These are phyloP conservation scores for Lipophrys pholis DNA, from an alignment of 2,113 vertebrate species.

Conservation along the genomic window DNA sequence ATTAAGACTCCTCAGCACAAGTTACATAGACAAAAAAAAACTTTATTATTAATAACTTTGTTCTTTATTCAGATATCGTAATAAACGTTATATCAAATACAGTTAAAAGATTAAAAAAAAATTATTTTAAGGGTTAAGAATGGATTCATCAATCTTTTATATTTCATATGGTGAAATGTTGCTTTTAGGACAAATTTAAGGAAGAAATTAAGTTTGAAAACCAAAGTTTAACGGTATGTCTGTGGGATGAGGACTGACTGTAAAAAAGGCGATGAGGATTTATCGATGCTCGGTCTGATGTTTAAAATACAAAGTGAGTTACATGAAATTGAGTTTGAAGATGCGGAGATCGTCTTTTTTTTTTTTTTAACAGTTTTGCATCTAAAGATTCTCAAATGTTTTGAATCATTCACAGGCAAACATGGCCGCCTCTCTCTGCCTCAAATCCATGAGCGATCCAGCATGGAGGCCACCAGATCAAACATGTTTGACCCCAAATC, in stretches of 20 bases:
- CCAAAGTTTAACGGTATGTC: not conserved
- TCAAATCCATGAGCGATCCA: not conserved
- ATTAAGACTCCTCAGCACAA: too few species aligned
- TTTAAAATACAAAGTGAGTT: conserved; percentile 4
- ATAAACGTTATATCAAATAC: too few species aligned
- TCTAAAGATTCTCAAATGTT: not conserved
- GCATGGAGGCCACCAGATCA: conserved; percentile 2
- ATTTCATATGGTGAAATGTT: too few species aligned
- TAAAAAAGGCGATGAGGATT: conserved; percentile 15
- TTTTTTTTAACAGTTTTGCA: not conserved
- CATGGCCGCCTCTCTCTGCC: conserved; percentile 17
- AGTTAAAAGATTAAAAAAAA: too few species aligned
- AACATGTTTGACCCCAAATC: not conserved
- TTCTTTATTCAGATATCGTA: too few species aligned
- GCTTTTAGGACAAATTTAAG: too few species aligned
- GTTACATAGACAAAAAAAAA: too few species aligned
- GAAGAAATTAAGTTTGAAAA: too few species aligned
- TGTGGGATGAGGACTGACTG: conserved; percentile 15
- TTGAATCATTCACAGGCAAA: conserved; percentile 26
- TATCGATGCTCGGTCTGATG: conserved; percentile 27
- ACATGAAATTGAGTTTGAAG: too few species aligned
- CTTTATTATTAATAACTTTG: too few species aligned
- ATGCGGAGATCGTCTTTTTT: not conserved
- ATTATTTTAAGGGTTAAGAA: too few species aligned
- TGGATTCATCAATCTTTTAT: too few species aligned